Evolutionary conservation across 2,113 vertebrate genomes (phyloP), one percentile per base, ranked within the genome.

Genomic region (Podarcis muralis): DNA sequence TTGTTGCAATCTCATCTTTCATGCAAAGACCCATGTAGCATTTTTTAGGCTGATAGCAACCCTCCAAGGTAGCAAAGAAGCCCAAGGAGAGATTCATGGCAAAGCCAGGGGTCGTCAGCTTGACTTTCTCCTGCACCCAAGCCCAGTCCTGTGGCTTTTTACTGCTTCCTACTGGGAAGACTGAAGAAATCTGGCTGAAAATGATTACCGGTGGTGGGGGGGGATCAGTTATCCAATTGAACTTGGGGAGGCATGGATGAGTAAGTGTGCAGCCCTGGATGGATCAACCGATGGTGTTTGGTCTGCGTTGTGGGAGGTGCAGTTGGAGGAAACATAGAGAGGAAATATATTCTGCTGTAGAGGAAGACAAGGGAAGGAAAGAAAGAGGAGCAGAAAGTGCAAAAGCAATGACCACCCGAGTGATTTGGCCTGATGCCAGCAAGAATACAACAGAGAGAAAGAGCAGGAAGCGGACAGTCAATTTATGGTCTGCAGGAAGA

Each of bases 341-440:
- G 37, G 6, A 77, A 83, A 32, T 77, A 88, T 69, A n/a, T 88
- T 81, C 89, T 71, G 65, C 93, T 13, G 30, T 25, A 66, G 91
- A 85, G 0, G 1, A 85, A 30, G 83, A 86, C 57, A 90, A 74
- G 69, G 86, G 89, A 90, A 86, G 81, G 76, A 90, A 88, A 11
- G 79, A 85, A 87, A 25, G 91, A 81, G 77, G 89, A 65, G 79
- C 69, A 3, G 72, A 4, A 13, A 88, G 53, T 1, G 23, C 30
- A 37, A 2, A 88, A 87, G 85, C 35, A 92, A 78, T 43, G 85
- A 81, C 57, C 48, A 81, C 90, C 85, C 89, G 86, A 89, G 92
- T 89, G 92, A 90, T 89, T 5, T 93, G 93, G 93, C 84, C 16
- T 85, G 86, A 75, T 87, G 94, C 89, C 92, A 95, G 90, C 6